phyloP scores from a whole-genome alignment of 2,888 invertebrate genomes.

The Myopa tessellatipennis region DNA sequence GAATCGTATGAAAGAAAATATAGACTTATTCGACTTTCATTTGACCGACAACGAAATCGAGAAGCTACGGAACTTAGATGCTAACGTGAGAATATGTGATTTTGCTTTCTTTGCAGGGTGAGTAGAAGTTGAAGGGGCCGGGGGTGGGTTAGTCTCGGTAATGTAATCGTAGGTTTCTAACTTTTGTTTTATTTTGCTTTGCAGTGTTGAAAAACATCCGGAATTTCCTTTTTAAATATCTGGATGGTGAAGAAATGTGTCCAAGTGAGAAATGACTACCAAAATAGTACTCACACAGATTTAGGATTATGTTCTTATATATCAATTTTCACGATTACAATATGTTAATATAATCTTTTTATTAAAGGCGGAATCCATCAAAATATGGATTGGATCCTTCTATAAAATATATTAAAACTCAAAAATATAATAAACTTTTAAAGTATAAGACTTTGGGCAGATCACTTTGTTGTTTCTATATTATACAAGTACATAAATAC shows the following conservation, averaged over 20 bases:
- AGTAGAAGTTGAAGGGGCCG: slow-evolving; percentile 41
- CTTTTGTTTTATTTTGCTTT: slow-evolving; percentile 45
- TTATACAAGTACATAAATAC: too few relatives aligned
- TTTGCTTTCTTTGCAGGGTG: slow-evolving; percentile 78
- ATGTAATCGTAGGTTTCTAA: background rate
- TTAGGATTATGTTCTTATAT: too few relatives aligned
- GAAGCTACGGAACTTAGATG: slow-evolving; percentile 74
- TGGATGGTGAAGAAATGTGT: background rate
- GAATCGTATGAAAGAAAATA: slow-evolving; percentile 79
- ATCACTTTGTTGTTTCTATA: too few relatives aligned
- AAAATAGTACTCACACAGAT: too few relatives aligned
- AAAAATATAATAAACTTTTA: too few relatives aligned
- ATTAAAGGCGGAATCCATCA: too few relatives aligned
- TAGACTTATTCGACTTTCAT: slow-evolving; percentile 80
- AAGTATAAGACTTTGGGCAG: too few relatives aligned
- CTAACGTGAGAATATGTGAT: slow-evolving; percentile 76
- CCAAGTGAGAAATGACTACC: too few relatives aligned
- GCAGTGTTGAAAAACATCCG: slow-evolving; percentile 73
- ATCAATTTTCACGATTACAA: too few relatives aligned
- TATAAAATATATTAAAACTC: too few relatives aligned
- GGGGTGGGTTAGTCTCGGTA: background rate
- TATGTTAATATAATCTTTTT: too few relatives aligned
- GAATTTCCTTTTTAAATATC: slow-evolving; percentile 76
- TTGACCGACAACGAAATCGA: slow-evolving; percentile 74
- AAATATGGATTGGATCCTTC: too few relatives aligned